Conservation (phyloP, 2,113 vertebrate species). For the Silurus meridionalis region DNA sequence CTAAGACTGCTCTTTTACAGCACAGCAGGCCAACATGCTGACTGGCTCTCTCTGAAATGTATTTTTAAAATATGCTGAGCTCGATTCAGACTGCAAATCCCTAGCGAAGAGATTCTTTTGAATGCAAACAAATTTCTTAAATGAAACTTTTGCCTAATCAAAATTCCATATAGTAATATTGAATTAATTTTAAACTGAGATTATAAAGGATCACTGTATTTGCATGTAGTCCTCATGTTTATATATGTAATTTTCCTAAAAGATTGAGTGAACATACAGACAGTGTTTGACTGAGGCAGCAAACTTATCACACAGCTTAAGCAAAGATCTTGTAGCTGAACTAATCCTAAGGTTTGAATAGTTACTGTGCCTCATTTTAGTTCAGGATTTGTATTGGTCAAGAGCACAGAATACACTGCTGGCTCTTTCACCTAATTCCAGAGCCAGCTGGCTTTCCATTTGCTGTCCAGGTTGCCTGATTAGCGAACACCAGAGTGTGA, state of each 20-base stretch:
- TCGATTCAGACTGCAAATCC: neutral
- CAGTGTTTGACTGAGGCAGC: neutral
- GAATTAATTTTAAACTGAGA: neutral
- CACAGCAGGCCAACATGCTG: neutral
- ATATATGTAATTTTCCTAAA: neutral
- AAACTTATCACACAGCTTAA: conserved; percentile 14
- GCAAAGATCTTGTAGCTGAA: neutral
- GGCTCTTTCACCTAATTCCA: neutral
- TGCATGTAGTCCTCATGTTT: neutral
- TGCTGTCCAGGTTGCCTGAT: neutral
- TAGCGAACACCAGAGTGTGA: neutral
- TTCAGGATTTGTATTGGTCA: neutral
- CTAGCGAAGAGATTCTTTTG: conserved; percentile 5
- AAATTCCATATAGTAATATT: neutral
- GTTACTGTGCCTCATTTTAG: conserved; percentile 1
- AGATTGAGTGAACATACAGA: neutral
- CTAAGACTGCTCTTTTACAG: conserved; percentile 10
- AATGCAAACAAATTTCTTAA: neutral
- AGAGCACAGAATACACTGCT: conserved; percentile 14
- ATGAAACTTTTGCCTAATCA: neutral
- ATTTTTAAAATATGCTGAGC: conserved; percentile 1
- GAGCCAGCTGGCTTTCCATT: neutral
- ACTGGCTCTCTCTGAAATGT: conserved; percentile 13
- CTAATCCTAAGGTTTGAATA: neutral
- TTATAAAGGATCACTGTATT: neutral